Base-by-base conservation (phyloP, 2,113 vertebrate genomes). In the Athene cunicularia region DNA sequence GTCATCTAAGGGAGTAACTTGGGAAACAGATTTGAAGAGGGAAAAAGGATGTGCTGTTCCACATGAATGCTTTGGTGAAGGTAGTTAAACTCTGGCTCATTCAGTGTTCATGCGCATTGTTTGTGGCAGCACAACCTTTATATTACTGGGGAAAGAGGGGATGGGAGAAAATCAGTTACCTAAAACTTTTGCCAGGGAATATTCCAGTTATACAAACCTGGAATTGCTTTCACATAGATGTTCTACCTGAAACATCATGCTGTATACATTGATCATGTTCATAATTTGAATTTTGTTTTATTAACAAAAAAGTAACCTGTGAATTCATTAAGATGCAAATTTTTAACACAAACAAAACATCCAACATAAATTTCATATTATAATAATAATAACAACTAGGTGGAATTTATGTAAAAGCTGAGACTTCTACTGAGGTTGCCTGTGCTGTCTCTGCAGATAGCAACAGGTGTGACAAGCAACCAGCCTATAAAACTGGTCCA, bases 401-500 rank as follows among this genome's bases (percentile, higher is more conserved):
- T 96, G 97, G 95, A 96, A 95, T 96, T 97, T 66, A 63, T 94
- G 77, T 97, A 91, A 96, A 93, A 97, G 91, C 92, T 96, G 92
- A 97, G 95, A 93, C 97, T 97, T 97, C 94, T 93, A 93, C 97
- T 96, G 94, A 98, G 98, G 94, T 97, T 98, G 63, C 98, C 98
- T 97, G 96, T 98, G 97, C 98, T 98, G 59, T 98, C 98, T 97
- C 98, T 98, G 95, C 97, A 98, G 98, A 98, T 97, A 98, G 98
- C 97, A 97, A 97, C 97, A 98, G 97, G 97, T 98, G 97, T 96
- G 98, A 96, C 96, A 96, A 97, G 98, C 97, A 97, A 37, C 97
- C 98, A 93, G 95, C 97, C 97, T 96, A 85, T 97, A 97, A 98
- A 98, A 97, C 95, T 97, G 97, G 92, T 97, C 98, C 98, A 97